Percentiles rank a stretch among this genome's conserved stretches.
Evolutionary conservation across 2,797 vertebrate species (phyloP).

Genomic region (Mormyrus proboscirostris): DNA sequence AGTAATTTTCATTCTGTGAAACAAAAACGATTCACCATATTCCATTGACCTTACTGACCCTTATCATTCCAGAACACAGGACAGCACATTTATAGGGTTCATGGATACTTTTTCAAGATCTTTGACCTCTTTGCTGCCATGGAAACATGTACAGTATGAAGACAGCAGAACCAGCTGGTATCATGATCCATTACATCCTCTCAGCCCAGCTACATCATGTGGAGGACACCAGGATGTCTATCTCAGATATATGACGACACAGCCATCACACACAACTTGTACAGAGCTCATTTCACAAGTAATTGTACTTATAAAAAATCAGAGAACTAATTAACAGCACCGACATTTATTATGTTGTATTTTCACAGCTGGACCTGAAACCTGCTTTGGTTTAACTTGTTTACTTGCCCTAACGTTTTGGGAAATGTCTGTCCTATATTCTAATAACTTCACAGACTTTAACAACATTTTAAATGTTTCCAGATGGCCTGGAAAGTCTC

Average conservation of each 20-base stretch:
- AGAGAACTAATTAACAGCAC: background rate
- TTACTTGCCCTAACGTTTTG: slow-evolving; percentile 8
- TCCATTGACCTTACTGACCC: background rate
- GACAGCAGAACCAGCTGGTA: background rate
- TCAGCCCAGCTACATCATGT: background rate
- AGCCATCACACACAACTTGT: background rate
- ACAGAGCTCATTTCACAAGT: background rate
- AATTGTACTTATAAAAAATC: slow-evolving; percentile 11
- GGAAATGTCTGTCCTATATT: slow-evolving; percentile 13
- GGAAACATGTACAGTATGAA: background rate
- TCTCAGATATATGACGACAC: background rate
- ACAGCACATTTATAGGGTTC: background rate
- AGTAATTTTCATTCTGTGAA: background rate
- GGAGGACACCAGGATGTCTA: background rate
- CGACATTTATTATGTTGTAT: background rate
- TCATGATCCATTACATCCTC: background rate
- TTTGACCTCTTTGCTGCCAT: background rate
- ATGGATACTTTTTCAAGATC: background rate
- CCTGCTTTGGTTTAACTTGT: background rate
- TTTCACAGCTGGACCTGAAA: background rate
- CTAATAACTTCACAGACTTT: background rate
- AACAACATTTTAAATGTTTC: slow-evolving; percentile 12
- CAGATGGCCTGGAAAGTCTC: slow-evolving; percentile 5
- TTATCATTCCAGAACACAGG: background rate
- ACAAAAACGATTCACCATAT: background rate